Percentiles rank a stretch among this genome's conserved stretches.
phyloP scores from a whole-genome alignment of 2,113 vertebrate genomes.

The Ammodytes dubius region DNA sequence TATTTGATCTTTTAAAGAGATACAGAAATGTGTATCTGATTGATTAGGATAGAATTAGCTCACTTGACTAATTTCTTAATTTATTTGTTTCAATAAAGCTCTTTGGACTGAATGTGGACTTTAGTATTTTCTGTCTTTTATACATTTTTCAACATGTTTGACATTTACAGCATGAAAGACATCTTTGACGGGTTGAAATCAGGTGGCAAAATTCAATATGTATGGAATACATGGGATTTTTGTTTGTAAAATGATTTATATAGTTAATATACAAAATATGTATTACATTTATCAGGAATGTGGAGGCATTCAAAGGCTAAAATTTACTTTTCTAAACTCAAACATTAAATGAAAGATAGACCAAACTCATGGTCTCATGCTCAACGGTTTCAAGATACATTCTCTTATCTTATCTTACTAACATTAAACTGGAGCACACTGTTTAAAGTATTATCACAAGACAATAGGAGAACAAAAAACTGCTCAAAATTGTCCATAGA shows the following conservation, averaged over 20 bases:
- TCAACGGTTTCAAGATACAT: background rate
- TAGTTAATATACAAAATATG: background rate
- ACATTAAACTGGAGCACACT: background rate
- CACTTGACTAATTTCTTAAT: slow-evolving; percentile 96
- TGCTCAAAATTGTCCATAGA: background rate
- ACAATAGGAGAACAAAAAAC: background rate
- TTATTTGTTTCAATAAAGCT: slow-evolving; percentile 96
- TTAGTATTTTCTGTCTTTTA: slow-evolving; percentile 17
- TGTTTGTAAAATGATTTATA: background rate
- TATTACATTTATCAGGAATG: background rate
- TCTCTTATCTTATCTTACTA: background rate
- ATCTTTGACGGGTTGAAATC: background rate
- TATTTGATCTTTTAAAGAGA: slow-evolving; percentile 69
- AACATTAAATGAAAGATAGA: background rate
- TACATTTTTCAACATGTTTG: background rate
- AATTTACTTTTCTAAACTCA: background rate
- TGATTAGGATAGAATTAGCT: slow-evolving; percentile 83
- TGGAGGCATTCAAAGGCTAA: background rate
- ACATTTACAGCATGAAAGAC: background rate
- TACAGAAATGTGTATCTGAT: slow-evolving; percentile 61
- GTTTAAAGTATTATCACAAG: background rate
- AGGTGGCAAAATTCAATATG: background rate
- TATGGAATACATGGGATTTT: background rate
- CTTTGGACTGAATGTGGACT: slow-evolving; percentile 83
- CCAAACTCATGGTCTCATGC: background rate